Conservation (phyloP, 2,113 vertebrate genomes). For the Bucco capensis region DNA sequence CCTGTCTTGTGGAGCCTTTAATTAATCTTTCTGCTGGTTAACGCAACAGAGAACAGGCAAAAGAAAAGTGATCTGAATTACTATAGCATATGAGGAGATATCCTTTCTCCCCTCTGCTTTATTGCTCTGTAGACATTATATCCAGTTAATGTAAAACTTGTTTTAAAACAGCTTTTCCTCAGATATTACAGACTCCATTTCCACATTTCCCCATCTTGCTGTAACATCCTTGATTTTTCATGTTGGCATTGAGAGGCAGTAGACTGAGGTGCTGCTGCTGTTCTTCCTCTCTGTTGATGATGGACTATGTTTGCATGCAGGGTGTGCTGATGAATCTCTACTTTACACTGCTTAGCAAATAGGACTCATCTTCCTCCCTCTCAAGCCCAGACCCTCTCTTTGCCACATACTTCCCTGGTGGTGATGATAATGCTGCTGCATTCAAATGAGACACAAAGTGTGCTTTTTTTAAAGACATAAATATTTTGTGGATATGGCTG, state of each 20-base stretch:
- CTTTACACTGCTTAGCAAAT: background rate
- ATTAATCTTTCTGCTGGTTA: background rate
- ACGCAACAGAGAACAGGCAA: background rate
- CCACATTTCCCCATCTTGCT: background rate
- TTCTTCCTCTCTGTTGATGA: background rate
- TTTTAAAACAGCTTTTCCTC: background rate
- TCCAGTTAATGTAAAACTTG: background rate
- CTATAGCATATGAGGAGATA: background rate
- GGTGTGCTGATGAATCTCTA: background rate
- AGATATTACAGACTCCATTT: background rate
- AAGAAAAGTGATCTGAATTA: background rate
- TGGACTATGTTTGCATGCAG: background rate
- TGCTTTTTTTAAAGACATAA: background rate
- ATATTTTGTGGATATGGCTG: background rate
- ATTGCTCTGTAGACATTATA: background rate
- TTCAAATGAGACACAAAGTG: background rate
- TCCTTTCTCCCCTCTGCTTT: background rate
- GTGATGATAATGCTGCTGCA: background rate
- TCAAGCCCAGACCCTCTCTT: background rate
- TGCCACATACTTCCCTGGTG: background rate
- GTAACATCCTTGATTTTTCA: background rate
- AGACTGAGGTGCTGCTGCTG: background rate
- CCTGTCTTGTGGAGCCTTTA: background rate
- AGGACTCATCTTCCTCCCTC: background rate
- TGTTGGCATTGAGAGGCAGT: background rate